Conservation (phyloP, 2,797 vertebrate species). For the Fratercula arctica region DNA sequence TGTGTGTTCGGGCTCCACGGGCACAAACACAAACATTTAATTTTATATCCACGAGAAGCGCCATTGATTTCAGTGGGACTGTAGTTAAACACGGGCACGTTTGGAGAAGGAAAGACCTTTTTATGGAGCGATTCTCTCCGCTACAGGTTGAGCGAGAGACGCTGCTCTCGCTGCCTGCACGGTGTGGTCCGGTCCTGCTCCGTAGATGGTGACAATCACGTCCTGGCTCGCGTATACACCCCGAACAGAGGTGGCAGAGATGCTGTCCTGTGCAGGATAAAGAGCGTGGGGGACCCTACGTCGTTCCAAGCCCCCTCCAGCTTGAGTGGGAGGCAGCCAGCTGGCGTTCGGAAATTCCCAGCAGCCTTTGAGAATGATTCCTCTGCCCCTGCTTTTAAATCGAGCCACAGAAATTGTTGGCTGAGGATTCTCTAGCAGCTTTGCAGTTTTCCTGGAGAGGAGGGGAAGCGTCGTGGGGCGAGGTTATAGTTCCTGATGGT, state of each 20-base stretch:
- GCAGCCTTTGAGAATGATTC: neutral
- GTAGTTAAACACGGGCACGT: neutral
- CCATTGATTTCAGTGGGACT: neutral
- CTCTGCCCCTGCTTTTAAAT: neutral
- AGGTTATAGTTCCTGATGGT: neutral
- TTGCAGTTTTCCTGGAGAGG: neutral
- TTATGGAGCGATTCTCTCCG: neutral
- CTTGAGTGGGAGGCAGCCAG: neutral
- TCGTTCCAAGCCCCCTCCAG: neutral
- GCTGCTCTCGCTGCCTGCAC: neutral
- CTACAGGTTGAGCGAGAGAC: neutral
- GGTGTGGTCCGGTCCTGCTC: fast-evolving
- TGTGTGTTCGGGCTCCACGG: neutral
- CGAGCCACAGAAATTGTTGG: neutral
- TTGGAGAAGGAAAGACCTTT: neutral
- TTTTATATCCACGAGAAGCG: fast-evolving
- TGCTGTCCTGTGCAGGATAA: neutral
- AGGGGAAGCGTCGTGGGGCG: fast-evolving
- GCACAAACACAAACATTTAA: neutral
- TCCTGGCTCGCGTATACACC: too few relatives aligned
- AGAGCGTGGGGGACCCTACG: fast-evolving
- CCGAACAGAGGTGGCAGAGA: fast-evolving
- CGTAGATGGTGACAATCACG: neutral
- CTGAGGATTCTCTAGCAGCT: neutral
- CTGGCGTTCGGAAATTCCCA: neutral